These are phyloP conservation scores for Cheilosia variabilis DNA, from an alignment of 2,888 invertebrate genomes.

Conservation along the genomic window DNA sequence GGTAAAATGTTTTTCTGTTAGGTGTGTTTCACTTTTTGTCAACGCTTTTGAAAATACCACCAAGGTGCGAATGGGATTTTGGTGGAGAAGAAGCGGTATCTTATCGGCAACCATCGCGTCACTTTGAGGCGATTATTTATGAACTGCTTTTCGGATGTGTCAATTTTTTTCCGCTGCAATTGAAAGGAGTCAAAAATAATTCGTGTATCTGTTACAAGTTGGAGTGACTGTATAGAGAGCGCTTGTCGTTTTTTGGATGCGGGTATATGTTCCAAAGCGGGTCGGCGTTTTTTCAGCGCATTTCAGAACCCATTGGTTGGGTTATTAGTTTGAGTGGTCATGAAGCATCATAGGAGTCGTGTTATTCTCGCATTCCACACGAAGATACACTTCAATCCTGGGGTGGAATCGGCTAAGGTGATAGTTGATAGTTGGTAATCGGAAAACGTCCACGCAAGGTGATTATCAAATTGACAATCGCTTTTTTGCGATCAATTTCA, in stretches of 20 bases:
- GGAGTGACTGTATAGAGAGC: background rate
- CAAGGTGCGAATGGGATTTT: slow-evolving; percentile 49
- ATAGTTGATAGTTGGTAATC: no score
- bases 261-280: background rate
- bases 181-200: background rate
- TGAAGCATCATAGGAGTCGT: no score
- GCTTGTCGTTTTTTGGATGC: background rate
- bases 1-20: slow-evolving; percentile 32
- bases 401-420: no score
- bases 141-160: slow-evolving; percentile 76
- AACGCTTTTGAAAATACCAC: slow-evolving; percentile 50
- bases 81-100: slow-evolving; percentile 12
- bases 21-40: slow-evolving; percentile 32
- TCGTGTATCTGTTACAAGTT: background rate
- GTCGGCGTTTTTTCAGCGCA: background rate
- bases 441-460: no score
- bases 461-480: no score
- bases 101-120: slow-evolving; percentile 77
- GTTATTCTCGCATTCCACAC: no score
- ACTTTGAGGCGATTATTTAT: slow-evolving; percentile 80
- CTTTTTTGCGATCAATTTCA: no score
- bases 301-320: background rate
- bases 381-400: no score
- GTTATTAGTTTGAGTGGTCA: background rate
- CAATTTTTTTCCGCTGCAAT: background rate